Conservation (phyloP, 2,888 invertebrate species). For the Rapana venosa region DNA sequence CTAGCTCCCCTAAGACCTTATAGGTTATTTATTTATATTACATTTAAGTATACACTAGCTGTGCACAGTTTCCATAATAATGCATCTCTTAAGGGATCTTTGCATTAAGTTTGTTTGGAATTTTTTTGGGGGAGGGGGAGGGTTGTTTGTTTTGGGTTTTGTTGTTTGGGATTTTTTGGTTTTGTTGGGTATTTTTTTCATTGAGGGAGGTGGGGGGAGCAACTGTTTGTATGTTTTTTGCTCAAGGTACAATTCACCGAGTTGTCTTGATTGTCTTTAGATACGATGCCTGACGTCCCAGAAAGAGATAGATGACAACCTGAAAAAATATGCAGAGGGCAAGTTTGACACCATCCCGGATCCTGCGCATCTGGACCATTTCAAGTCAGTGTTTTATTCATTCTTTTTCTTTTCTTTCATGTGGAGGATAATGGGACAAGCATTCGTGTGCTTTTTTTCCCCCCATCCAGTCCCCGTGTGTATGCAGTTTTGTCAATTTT, state of each 20-base stretch:
- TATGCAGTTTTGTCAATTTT: too few species aligned
- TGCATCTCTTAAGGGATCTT: too few species aligned
- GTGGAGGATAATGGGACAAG: too few species aligned
- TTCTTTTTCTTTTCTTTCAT: too few species aligned
- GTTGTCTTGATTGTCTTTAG: conserved; percentile 42
- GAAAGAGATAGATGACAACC: conserved; percentile 58
- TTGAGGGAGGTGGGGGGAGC: neutral
- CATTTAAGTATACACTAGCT: too few species aligned
- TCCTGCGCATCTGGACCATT: conserved; percentile 63
- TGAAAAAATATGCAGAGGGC: conserved; percentile 59
- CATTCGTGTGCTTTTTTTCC: neutral
- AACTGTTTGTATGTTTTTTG: neutral
- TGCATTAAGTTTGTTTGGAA: too few species aligned
- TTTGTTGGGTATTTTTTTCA: neutral
- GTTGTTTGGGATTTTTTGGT: neutral
- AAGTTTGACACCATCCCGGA: conserved; percentile 66
- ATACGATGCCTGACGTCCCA: conserved; percentile 54
- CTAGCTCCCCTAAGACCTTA: too few species aligned
- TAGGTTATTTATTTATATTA: too few species aligned
- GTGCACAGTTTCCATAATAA: too few species aligned
- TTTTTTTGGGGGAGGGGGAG: neutral
- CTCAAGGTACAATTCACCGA: too few species aligned
- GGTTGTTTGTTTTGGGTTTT: neutral
- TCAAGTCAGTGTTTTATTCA: conserved; percentile 56
- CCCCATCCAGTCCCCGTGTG: too few species aligned